Conservation (phyloP, 2,797 vertebrate genomes). For the Microctenopoma steveboyesi region DNA sequence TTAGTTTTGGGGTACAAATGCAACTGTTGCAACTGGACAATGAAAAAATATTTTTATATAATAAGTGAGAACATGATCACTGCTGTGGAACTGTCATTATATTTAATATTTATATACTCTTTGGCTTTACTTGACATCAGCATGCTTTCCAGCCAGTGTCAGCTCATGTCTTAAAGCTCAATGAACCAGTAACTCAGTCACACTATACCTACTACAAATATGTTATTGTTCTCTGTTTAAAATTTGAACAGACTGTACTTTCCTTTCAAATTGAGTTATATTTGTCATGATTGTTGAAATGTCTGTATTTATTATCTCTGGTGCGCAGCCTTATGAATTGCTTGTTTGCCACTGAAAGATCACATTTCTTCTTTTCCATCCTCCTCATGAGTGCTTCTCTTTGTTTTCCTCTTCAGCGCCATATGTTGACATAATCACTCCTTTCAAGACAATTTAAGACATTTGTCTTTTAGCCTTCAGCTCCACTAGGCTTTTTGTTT, state of each 20-base stretch:
- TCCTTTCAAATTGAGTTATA: not conserved
- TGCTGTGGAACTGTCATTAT: no score
- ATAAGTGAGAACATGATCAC: no score
- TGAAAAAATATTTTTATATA: no score
- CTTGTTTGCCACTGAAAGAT: not conserved
- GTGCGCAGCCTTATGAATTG: not conserved
- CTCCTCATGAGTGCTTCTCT: slow-evolving; percentile 8
- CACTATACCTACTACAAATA: no score
- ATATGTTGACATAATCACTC: slow-evolving; percentile 9
- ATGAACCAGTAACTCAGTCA: no score
- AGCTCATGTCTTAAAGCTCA: no score
- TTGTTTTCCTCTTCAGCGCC: not conserved
- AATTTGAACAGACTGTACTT: not conserved
- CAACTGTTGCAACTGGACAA: no score
- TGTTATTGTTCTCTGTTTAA: no score
- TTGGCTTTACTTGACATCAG: no score
- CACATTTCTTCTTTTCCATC: not conserved
- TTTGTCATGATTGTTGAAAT: slow-evolving; percentile 1
- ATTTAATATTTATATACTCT: no score
- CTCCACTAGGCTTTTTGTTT: slow-evolving; percentile 31
- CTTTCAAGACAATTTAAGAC: slow-evolving; percentile 18
- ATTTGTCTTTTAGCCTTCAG: slow-evolving; percentile 9
- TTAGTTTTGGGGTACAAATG: no score
- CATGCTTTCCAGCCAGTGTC: no score
- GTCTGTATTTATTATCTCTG: not conserved